A percentile compares a stretch with the other conserved stretches of the same genome.
These are phyloP conservation scores for Bombycilla garrulus DNA, from an alignment of 2,113 vertebrate species.

Conservation along the genomic window DNA sequence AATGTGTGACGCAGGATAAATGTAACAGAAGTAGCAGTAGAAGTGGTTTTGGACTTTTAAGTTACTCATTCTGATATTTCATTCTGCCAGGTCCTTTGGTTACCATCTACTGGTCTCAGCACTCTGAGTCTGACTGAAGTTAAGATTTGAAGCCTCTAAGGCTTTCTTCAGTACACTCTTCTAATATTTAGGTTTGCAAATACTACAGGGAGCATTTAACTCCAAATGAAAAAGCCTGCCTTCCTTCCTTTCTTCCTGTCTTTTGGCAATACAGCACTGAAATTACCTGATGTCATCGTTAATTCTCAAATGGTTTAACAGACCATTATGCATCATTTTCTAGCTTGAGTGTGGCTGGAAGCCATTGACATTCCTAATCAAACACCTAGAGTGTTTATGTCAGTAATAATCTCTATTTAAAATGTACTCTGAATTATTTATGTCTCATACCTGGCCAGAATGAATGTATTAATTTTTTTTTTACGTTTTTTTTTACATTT, in stretches of 20 bases:
- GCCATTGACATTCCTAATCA: slow-evolving; percentile 50
- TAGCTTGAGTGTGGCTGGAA: slow-evolving; percentile 32
- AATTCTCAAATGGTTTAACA: slow-evolving; percentile 34
- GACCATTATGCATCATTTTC: neutral
- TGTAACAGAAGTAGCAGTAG: neutral
- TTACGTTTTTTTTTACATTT: too few relatives aligned
- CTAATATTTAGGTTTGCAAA: slow-evolving; percentile 5
- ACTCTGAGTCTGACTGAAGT: neutral
- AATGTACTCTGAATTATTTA: slow-evolving; percentile 4
- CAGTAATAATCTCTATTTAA: slow-evolving; percentile 39
- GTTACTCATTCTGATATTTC: neutral
- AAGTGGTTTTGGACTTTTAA: neutral
- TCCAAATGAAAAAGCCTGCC: neutral
- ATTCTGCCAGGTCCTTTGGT: neutral
- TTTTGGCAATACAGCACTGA: neutral
- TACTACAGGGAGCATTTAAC: slow-evolving; percentile 34
- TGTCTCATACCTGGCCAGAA: neutral
- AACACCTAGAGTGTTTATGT: slow-evolving; percentile 37
- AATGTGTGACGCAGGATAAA: neutral
- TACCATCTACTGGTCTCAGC: neutral
- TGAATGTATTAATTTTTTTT: neutral
- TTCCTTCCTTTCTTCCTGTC: slow-evolving; percentile 47
- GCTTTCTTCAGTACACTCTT: neutral
- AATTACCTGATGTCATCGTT: slow-evolving; percentile 49
- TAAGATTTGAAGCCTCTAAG: neutral